Evolutionary conservation across 2,888 invertebrate species (phyloP), one percentile per base, ranked within the genome.

Genomic region (Nesidiocoris tenuis): DNA sequence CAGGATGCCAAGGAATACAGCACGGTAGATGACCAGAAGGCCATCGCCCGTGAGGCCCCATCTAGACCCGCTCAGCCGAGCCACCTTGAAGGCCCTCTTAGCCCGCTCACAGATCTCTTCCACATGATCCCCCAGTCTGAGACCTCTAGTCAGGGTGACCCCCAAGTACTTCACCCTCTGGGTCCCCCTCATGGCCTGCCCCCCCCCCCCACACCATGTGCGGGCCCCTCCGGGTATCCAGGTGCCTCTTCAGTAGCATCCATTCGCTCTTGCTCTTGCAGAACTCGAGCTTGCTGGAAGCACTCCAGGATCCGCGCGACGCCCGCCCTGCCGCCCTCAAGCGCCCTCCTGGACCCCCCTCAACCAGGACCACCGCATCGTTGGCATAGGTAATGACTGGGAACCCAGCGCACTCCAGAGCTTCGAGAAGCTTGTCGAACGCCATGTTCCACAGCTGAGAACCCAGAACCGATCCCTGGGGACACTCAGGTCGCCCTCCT

Each of bases 321-420:
- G 1, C 5, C 2, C 7, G 19, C 63, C n/a, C 63, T 2, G 1
- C 63, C 1, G 1, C 22, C 24, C 63, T 63, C 63, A 22, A 63
- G 22, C 67, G 25, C 54, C 22, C 19, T 19, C 1, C 67, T 9
- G 67, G 67, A 67, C 21, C 2, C 3, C 25, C 54, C 22, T 3
- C 1, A 19, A 55, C 67, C 39, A 54, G 16, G 12, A 55, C 67
- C 1, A 54, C 67, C 17, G 19, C 19, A 54, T 67, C 67, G 16
- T 67, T 18, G 39, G 55, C 67, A 67, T 54, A 67, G 67, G 54
- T 54, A 18, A 67, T 18, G 1, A 18, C 19, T 2, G n/a, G 2
- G 7, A 39, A 18, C 1, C 67, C 67, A 25, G 12, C 17, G 9
- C n/a, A 1, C 3, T 22, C 2, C 5, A 22, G 19, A 25, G 25